Percentiles rank a stretch among this genome's conserved stretches.
Evolutionary conservation across 1,140 invertebrate species (phyloP).

Genomic region (Uloborus diversus): DNA sequence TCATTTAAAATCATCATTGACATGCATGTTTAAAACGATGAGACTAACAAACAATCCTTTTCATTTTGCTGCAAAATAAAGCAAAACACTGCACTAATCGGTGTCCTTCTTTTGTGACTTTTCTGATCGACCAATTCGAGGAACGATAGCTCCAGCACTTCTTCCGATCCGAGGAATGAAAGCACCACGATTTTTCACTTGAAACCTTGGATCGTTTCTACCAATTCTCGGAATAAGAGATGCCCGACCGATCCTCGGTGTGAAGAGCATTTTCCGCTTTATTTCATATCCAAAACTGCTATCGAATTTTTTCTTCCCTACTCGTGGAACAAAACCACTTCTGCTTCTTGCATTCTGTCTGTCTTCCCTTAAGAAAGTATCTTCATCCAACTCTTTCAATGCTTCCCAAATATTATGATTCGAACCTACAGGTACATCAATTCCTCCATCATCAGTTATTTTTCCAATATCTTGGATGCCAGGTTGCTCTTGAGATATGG

Average conservation of each 20-base stretch:
- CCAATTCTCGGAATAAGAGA: conserved; percentile 40
- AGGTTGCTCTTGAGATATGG: conserved; percentile 11
- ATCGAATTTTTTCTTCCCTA: conserved; percentile 43
- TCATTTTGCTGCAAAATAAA: too few species aligned
- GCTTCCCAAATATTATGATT: not conserved
- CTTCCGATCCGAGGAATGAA: conserved; percentile 54
- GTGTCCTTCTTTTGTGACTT: not conserved
- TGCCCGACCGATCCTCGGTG: conserved; percentile 52
- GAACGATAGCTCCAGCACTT: conserved; percentile 5
- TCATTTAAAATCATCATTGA: not conserved
- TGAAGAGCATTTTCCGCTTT: conserved; percentile 28
- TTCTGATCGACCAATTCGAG: conserved; percentile 32
- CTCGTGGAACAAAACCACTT: conserved; percentile 42
- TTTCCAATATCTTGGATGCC: not conserved
- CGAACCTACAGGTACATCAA: not conserved
- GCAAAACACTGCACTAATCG: too few species aligned
- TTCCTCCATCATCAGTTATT: not conserved
- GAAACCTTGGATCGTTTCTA: conserved; percentile 25
- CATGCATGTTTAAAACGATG: too few species aligned
- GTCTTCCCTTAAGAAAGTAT: not conserved
- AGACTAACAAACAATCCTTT: too few species aligned
- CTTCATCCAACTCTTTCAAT: conserved; percentile 1
- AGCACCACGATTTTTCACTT: conserved; percentile 37
- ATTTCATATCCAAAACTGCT: not conserved
- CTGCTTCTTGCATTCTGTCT: conserved; percentile 20